A percentile compares a stretch with the other conserved stretches of the same genome.
Conservation (phyloP, 1,140 invertebrate species). For the Pinna nobilis region DNA sequence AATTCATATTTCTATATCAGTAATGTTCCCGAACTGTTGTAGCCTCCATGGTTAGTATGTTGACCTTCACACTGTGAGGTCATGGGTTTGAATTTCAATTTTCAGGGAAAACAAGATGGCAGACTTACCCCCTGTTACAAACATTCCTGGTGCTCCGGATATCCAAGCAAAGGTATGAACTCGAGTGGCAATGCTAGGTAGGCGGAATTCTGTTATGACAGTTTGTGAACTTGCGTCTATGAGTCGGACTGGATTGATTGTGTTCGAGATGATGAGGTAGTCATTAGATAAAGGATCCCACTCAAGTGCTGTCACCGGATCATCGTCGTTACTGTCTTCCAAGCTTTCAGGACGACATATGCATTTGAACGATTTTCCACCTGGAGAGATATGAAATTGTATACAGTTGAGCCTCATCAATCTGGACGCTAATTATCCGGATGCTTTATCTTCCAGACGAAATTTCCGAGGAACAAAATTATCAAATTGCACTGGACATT, state of each 20-base stretch:
- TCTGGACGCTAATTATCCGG: too few relatives aligned
- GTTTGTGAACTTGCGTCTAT: conserved; percentile 68
- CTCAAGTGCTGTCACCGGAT: conserved; percentile 68
- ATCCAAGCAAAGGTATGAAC: conserved; percentile 74
- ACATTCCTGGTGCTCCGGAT: conserved; percentile 75
- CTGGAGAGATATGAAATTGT: conserved; percentile 29
- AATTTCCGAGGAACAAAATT: too few relatives aligned
- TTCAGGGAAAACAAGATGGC: not conserved
- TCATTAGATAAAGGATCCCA: conserved; percentile 76
- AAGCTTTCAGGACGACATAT: conserved; percentile 50
- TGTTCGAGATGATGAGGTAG: conserved; percentile 73
- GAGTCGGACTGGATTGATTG: conserved; percentile 65
- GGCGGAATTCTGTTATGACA: conserved; percentile 70
- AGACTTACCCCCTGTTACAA: conserved; percentile 74
- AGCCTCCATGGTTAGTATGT: too few relatives aligned
- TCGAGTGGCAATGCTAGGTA: conserved; percentile 71
- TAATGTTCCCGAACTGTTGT: too few relatives aligned
- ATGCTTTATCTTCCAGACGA: too few relatives aligned
- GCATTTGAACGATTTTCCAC: conserved; percentile 53
- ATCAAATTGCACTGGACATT: too few relatives aligned
- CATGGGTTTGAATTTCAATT: too few relatives aligned
- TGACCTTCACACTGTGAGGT: too few relatives aligned
- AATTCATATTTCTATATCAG: too few relatives aligned
- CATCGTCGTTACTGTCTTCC: conserved; percentile 54
- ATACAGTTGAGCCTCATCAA: too few relatives aligned